Conservation (phyloP, 2,888 invertebrate genomes). For the Acrocera orbiculus region DNA sequence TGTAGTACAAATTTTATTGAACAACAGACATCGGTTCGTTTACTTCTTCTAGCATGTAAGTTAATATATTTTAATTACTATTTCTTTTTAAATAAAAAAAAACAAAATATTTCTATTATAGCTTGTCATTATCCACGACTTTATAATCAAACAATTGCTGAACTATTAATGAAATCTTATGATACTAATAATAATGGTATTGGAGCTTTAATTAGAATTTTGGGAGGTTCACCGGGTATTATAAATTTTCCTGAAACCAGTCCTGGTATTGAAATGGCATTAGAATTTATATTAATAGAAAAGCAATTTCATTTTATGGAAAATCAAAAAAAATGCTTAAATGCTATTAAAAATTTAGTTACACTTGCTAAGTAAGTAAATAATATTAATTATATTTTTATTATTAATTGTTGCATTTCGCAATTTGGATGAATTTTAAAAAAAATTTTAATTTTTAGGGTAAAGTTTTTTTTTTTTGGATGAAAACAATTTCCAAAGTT, state of each 20-base stretch:
- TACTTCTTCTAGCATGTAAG: slow-evolving; percentile 38
- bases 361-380: slow-evolving; percentile 27
- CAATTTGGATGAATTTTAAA: background rate
- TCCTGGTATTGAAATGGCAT: slow-evolving; percentile 26
- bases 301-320: slow-evolving; percentile 23
- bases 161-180: slow-evolving; percentile 24
- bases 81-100: background rate
- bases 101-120: slow-evolving; percentile 10
- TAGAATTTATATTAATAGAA: slow-evolving; percentile 25
- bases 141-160: slow-evolving; percentile 29
- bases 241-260: slow-evolving; percentile 25
- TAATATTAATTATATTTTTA: background rate
- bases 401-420: background rate
- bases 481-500: too few species aligned
- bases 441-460: too few species aligned
- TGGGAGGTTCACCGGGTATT: slow-evolving; percentile 25
- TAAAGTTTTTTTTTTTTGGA: too few species aligned
- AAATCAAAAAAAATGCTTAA: slow-evolving; percentile 24
- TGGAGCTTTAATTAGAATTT: slow-evolving; percentile 25
- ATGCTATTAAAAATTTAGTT: slow-evolving; percentile 33
- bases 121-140: slow-evolving; percentile 28
- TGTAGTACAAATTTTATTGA: slow-evolving; percentile 36
- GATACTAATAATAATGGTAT: slow-evolving; percentile 20
- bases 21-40: slow-evolving; percentile 40
- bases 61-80: slow-evolving; percentile 4